A percentile compares a stretch with the other conserved stretches of the same genome.
Conservation (phyloP, 2,113 vertebrate genomes). For the Syngnathus floridae region DNA sequence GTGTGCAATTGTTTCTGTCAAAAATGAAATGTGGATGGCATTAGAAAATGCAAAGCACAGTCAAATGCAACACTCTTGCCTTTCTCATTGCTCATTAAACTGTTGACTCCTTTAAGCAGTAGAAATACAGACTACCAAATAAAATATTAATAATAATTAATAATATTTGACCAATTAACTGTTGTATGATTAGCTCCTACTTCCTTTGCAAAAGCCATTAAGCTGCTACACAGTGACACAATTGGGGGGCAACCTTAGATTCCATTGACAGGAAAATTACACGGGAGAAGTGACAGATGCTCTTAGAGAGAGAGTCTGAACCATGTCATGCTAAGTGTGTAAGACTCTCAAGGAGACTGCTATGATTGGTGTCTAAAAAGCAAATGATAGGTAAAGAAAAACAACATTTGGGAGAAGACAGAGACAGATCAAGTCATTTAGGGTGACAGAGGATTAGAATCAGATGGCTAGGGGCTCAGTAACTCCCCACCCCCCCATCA, state of each 20-base stretch:
- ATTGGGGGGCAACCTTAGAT: slow-evolving; percentile 59
- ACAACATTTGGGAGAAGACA: slow-evolving; percentile 65
- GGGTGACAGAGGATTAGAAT: slow-evolving; percentile 70
- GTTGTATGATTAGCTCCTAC: slow-evolving; percentile 37
- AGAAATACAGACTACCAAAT: slow-evolving; percentile 36
- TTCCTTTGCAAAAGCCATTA: slow-evolving; percentile 47
- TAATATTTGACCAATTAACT: background rate
- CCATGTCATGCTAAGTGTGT: slow-evolving; percentile 76
- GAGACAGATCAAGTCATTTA: slow-evolving; percentile 58
- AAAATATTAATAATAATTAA: slow-evolving; percentile 4
- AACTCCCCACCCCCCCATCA: slow-evolving; percentile 58
- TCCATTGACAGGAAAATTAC: slow-evolving; percentile 62
- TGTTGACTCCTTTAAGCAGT: slow-evolving; percentile 20
- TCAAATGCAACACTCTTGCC: slow-evolving; percentile 20
- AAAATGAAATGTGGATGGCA: slow-evolving; percentile 50
- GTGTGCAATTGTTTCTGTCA: slow-evolving; percentile 43
- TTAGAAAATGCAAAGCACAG: slow-evolving; percentile 4
- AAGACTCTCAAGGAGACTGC: slow-evolving; percentile 55
- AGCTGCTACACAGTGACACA: slow-evolving; percentile 63
- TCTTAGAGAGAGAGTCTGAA: slow-evolving; percentile 65
- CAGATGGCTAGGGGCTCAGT: slow-evolving; percentile 66
- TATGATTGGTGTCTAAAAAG: slow-evolving; percentile 68
- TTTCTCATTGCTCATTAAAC: slow-evolving; percentile 36
- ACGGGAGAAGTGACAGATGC: slow-evolving; percentile 63
- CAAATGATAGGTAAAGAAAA: slow-evolving; percentile 53